Evolutionary conservation across 2,888 invertebrate species (phyloP), one percentile per base, ranked within the genome.

Genomic region (Leucophenga montana): DNA sequence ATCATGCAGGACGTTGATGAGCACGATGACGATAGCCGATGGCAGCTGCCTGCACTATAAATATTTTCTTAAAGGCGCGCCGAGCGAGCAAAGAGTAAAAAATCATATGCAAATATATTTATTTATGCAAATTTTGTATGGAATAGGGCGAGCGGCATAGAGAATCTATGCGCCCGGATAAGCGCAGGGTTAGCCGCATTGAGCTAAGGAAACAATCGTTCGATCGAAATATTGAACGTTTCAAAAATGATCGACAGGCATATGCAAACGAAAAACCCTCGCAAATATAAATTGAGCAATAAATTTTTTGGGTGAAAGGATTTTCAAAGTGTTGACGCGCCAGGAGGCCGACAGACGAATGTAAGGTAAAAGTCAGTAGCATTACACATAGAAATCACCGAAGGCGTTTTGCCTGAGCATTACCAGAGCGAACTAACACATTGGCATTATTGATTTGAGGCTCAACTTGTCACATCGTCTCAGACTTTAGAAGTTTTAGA

Each of bases 221-320:
- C 50, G 11, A 27, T 57, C 11, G n/a, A 18, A 16, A 53, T n/a
- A 48, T 48, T n/a, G 14, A 5, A 27, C 14, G 16, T 13, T 48
- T 14, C 9, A 39, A 46, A 39, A 46, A 11, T 54, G 46, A 56
- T 27, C 46, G 57, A 11, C 33, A 27, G 66, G 67, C 73, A 65
- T 68, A 66, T 67, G 68, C 9, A 11, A 44, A 69, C 73, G 48
- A 16, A 31, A 66, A 14, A 75, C 57, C 0, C 14, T n/a, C 57
- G 27, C 54, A 82, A 80, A 82, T 75, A 80, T 82, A 79, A 82
- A 80, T 80, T 80, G 81, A 80, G 78, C 79, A 79, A 80, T 80
- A 79, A 78, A 82, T 80, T 74, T 56, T 20, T 54, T 20, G 53
- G 53, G 53, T 31, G 27, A 33, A 14, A 31, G 39, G 39, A 61